Percentiles rank a stretch among this genome's conserved stretches.
phyloP scores from a whole-genome alignment of 2,888 invertebrate genomes.

The Microctonus hyperodae region DNA sequence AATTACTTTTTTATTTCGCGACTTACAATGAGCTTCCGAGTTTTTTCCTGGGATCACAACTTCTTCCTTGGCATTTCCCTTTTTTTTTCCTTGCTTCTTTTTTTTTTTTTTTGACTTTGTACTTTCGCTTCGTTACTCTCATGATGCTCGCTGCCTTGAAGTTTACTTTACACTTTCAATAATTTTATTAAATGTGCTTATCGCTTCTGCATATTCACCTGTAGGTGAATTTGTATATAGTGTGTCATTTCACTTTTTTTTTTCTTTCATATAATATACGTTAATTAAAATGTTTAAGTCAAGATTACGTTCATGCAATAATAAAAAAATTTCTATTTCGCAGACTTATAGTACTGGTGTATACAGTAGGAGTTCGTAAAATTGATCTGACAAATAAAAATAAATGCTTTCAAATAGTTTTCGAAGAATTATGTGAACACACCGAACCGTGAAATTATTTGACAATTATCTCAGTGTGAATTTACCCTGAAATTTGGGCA shows the following conservation, averaged over 20 bases:
- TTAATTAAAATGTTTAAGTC: not conserved
- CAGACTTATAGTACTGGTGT: too few relatives aligned
- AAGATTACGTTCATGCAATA: too few relatives aligned
- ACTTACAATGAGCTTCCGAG: slow-evolving; percentile 37
- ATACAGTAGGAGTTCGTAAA: too few relatives aligned
- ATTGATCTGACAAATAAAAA: too few relatives aligned
- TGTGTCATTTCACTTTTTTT: too few relatives aligned
- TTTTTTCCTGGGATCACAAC: slow-evolving; percentile 37
- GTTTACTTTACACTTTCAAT: slow-evolving; percentile 30
- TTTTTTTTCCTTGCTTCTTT: slow-evolving; percentile 23
- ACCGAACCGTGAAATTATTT: too few relatives aligned
- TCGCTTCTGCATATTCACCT: slow-evolving; percentile 9
- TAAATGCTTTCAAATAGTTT: too few relatives aligned
- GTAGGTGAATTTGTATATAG: too few relatives aligned
- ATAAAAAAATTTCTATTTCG: too few relatives aligned
- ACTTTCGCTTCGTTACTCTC: slow-evolving; percentile 13
- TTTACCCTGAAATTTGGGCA: too few relatives aligned
- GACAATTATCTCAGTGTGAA: too few relatives aligned
- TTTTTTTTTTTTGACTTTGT: slow-evolving; percentile 9
- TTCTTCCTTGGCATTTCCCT: slow-evolving; percentile 20
- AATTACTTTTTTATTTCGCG: slow-evolving; percentile 42
- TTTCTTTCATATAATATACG: not conserved
- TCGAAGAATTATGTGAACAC: too few relatives aligned
- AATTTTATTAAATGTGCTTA: slow-evolving; percentile 31
- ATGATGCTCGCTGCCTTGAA: slow-evolving; percentile 9